phyloP scores from a whole-genome alignment of 2,888 invertebrate genomes.

The Meloe dianella region DNA sequence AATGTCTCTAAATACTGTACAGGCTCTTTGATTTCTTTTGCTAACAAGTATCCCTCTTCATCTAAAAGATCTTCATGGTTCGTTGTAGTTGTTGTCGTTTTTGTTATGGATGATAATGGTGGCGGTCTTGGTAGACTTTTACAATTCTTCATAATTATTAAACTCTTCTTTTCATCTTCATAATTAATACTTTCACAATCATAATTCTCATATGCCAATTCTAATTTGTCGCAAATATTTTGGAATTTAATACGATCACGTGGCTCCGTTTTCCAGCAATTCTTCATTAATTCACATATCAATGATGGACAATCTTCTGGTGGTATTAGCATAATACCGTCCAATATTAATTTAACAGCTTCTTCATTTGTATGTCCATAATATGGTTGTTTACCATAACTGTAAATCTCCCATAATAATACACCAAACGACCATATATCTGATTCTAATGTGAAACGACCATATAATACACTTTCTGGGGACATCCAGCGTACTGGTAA shows the following conservation, averaged over 20 bases:
- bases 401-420: constrained; percentile 93
- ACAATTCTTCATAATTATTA: constrained; percentile 40
- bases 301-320: constrained; percentile 78
- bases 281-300: constrained; percentile 77
- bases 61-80: constrained; percentile 63
- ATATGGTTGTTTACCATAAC: constrained; percentile 91
- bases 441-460: constrained; percentile 87
- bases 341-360: constrained; percentile 78
- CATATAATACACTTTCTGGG: constrained; percentile 88
- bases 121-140: constrained; percentile 62
- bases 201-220: constrained; percentile 55
- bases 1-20: constrained; percentile 57
- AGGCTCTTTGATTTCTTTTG: constrained; percentile 57
- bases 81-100: constrained; percentile 3
- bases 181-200: constrained; percentile 32
- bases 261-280: constrained; percentile 83
- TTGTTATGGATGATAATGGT: constrained; percentile 60
- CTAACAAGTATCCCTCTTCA: constrained; percentile 72
- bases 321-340: constrained; percentile 79
- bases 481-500: constrained; percentile 97
- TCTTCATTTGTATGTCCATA: constrained; percentile 90
- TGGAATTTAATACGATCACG: constrained; percentile 76
- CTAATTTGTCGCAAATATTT: constrained; percentile 71
- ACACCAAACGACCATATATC: constrained; percentile 95
- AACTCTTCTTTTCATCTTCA: constrained; percentile 40